A percentile compares a stretch with the other conserved stretches of the same genome.
Evolutionary conservation across 2,797 vertebrate genomes (phyloP).

Genomic region (Lacerta bilineata): DNA sequence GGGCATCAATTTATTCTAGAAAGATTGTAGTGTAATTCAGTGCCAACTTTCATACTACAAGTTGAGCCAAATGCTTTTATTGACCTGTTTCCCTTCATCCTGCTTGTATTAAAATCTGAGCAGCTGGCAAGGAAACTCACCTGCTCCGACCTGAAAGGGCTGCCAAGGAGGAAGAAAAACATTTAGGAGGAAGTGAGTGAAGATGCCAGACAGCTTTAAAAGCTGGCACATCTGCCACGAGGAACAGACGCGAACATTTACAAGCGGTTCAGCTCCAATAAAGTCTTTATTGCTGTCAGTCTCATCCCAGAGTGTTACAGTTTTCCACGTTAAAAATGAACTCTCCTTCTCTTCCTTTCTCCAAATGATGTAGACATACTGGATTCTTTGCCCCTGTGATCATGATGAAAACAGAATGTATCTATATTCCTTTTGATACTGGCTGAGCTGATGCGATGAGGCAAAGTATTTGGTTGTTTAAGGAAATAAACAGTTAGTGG

Average conservation of each 20-base stretch:
- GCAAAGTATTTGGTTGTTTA: too few species aligned
- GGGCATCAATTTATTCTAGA: background rate
- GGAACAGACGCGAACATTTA: background rate
- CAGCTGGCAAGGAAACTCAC: constrained; percentile 4
- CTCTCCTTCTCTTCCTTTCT: background rate
- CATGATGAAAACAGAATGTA: background rate
- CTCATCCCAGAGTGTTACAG: background rate
- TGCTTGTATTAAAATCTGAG: background rate
- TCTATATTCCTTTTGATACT: background rate
- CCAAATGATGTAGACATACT: background rate
- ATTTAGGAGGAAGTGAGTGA: background rate
- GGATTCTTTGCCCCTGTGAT: background rate
- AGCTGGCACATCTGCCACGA: background rate
- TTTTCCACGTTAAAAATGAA: background rate
- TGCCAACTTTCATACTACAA: background rate
- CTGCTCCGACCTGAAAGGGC: background rate
- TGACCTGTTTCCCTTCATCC: background rate
- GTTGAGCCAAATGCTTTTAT: background rate
- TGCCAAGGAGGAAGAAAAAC: background rate
- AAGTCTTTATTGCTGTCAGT: background rate
- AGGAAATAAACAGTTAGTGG: background rate
- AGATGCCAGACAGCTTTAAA: constrained; percentile 18
- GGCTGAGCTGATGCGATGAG: background rate
- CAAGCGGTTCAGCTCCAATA: background rate
- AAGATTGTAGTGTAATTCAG: background rate